Evolutionary conservation across 2,888 invertebrate genomes (phyloP), one percentile per base, ranked within the genome.

Genomic region (Gymnocheta viridis): DNA sequence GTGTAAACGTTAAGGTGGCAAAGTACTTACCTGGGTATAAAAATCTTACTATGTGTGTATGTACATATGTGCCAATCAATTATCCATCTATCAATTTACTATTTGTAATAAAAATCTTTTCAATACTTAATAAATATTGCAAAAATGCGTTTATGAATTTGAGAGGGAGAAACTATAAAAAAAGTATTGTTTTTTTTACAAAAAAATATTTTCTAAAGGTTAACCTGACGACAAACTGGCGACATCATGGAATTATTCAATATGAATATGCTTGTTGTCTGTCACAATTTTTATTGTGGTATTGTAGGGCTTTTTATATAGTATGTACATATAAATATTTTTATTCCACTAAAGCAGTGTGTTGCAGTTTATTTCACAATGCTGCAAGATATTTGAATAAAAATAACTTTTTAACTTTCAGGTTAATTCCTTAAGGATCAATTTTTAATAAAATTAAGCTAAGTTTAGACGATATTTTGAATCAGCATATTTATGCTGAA

Each of bases 201-300:
- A 67, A 14, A 60, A 51, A 66, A 17, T 22, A 56, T 35, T 27
- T 41, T 62, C 56, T 82, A 66, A 77, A 82, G 77, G 77, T 77
- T 82, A 64, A 38, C 38, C 56, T 82, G 49, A 74, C 82, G 77
- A 79, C 78, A 72, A 73, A 69, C 73, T 73, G 69, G 69, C 69
- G 76, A 66, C 64, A 82, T 49, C 58, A 41, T 69, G 24, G 29
- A 72, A 82, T 66, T 82, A 58, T 77, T 54, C 58, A 62, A 49
- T 62, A 12, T 44, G 41, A n/a, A 77, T 58, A 29, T 38, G 12
- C 5, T n/a, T n/a, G n/a, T 38, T 47, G 51, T 62, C 29, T 44
- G 35, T 35, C 74, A 69, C 51, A 73, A 69, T 32, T 62, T 60
- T 27, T 44, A 54, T 74, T 74, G 41, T 35, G 67, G 56, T 76